Percentiles rank a stretch among this genome's conserved stretches.
Evolutionary conservation across 2,888 invertebrate genomes (phyloP).

Genomic region (Tanypteryx hageni): DNA sequence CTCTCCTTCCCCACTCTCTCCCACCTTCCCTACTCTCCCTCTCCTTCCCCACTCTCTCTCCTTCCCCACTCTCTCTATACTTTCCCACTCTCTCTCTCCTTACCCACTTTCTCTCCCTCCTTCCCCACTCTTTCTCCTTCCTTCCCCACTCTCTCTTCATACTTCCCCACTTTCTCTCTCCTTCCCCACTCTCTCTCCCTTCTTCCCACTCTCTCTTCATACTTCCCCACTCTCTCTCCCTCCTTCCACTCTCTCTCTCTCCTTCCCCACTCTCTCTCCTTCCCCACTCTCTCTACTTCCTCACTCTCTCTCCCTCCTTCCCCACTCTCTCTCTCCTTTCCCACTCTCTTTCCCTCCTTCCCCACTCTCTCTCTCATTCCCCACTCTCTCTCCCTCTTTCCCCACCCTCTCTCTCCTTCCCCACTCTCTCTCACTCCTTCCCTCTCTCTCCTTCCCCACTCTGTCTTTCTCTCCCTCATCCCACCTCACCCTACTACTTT

Average conservation of each 20-base stretch:
- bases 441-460: not conserved
- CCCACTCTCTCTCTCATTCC: too few species aligned
- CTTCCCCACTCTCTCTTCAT: too few species aligned
- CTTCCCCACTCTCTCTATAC: not conserved
- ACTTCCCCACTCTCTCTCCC: not conserved
- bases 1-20: not conserved
- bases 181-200: not conserved
- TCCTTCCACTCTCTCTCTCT: not conserved
- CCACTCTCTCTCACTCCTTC: not conserved
- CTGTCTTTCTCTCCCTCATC: not conserved
- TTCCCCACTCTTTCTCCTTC: not conserved
- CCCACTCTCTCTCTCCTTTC: not conserved
- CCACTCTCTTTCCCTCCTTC: not conserved
- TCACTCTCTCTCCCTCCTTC: not conserved
- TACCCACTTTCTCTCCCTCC: not conserved
- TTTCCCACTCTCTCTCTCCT: not conserved
- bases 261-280: not conserved
- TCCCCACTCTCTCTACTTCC: not conserved
- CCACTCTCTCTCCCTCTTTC: not conserved
- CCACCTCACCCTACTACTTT: not conserved
- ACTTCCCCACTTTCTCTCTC: too few species aligned
- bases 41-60: not conserved
- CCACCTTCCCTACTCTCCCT: not conserved
- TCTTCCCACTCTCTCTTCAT: not conserved
- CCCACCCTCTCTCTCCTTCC: not conserved